phyloP scores from a whole-genome alignment of 2,888 invertebrate genomes.

The Pyralis farinalis region DNA sequence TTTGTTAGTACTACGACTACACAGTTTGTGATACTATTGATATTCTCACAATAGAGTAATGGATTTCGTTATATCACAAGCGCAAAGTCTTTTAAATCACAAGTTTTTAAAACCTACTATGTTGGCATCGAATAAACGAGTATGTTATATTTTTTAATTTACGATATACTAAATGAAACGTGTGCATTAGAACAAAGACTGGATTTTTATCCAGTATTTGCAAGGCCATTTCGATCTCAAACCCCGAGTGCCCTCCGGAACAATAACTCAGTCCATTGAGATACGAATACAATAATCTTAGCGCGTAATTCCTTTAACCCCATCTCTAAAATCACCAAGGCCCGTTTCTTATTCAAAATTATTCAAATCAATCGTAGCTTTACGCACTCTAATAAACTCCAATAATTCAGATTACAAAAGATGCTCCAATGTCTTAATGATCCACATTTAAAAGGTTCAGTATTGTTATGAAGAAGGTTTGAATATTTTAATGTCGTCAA shows the following conservation, averaged over 20 bases:
- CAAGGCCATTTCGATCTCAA: no score
- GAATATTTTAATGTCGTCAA: conserved; percentile 36
- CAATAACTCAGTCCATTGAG: not conserved
- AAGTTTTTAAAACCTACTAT: no score
- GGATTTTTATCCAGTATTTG: no score
- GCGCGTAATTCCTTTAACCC: conserved; percentile 1
- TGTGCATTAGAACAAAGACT: no score
- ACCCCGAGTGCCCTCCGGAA: not conserved
- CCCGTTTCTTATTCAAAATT: conserved; percentile 12
- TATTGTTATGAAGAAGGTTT: conserved; percentile 25
- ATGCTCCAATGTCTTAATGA: conserved; percentile 20
- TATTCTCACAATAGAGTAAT: no score
- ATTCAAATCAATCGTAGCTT: conserved; percentile 16
- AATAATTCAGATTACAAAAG: conserved; percentile 17
- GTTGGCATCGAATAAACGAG: no score
- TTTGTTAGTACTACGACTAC: no score
- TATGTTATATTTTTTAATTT: no score
- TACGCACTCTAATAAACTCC: conserved; percentile 16
- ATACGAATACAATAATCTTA: not conserved
- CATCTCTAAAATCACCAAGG: conserved; percentile 6
- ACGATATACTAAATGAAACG: no score
- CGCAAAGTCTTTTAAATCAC: no score
- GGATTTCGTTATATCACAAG: no score
- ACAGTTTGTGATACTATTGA: no score
- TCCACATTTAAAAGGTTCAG: conserved; percentile 24